Evolutionary conservation across 2,888 invertebrate genomes (phyloP).

Genomic region (Hydraecia micacea): DNA sequence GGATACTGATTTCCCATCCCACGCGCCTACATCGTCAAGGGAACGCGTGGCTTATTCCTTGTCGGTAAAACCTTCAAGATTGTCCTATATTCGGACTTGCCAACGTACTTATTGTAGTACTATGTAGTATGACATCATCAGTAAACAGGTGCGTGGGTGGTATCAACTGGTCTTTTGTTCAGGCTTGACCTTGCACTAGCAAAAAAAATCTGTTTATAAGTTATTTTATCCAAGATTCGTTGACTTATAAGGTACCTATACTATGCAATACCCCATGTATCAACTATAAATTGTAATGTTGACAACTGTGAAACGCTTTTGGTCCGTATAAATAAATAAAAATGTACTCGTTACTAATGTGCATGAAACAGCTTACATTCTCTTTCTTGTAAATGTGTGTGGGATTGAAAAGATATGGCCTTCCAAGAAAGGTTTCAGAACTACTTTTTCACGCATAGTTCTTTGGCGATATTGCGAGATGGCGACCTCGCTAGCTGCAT

Average conservation of each 20-base stretch:
- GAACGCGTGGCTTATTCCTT: too few relatives aligned
- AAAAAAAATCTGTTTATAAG: constrained; percentile 36
- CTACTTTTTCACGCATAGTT: constrained; percentile 3
- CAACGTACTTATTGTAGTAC: constrained; percentile 22
- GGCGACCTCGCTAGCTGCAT: neutral
- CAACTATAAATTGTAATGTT: neutral
- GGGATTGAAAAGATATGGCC: neutral
- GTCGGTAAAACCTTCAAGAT: neutral
- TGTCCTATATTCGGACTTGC: neutral
- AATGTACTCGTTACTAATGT: too few relatives aligned
- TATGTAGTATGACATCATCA: constrained; percentile 47
- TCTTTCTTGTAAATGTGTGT: neutral
- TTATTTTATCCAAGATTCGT: constrained; percentile 25
- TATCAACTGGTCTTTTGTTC: constrained; percentile 34
- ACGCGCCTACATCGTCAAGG: too few relatives aligned
- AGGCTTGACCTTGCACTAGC: constrained; percentile 42
- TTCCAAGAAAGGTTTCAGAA: constrained; percentile 16
- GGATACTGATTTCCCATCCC: neutral
- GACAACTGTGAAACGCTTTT: neutral
- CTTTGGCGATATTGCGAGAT: neutral
- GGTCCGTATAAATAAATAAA: neutral
- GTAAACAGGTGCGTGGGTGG: constrained; percentile 28
- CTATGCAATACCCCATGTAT: constrained; percentile 1
- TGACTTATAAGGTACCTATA: constrained; percentile 7
- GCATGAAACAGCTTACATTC: neutral